Evolutionary conservation across 2,797 vertebrate genomes (phyloP).

Genomic region (Arrhamphus sclerolepis): DNA sequence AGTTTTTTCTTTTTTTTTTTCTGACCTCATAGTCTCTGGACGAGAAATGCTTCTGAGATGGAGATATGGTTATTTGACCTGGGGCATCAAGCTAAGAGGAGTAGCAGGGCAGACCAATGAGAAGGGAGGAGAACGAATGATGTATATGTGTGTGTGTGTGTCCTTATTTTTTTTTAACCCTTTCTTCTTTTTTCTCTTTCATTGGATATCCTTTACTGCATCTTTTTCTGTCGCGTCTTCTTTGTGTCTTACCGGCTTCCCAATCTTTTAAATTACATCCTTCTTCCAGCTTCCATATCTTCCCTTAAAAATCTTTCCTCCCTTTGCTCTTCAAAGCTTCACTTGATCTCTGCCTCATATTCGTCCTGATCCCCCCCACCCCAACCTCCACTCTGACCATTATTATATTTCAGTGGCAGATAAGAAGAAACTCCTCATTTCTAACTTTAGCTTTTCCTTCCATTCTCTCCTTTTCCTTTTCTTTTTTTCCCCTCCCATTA

Average conservation of each 20-base stretch:
- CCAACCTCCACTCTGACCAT: not conserved
- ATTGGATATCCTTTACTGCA: slow-evolving; percentile 34
- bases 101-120: slow-evolving; percentile 63
- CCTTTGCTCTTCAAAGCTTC: slow-evolving; percentile 50
- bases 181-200: slow-evolving; percentile 31
- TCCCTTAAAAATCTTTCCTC: slow-evolving; percentile 41
- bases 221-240: slow-evolving; percentile 33
- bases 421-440: slow-evolving; percentile 23
- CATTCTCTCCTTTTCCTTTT: slow-evolving; percentile 7
- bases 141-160: slow-evolving; percentile 19
- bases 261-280: slow-evolving; percentile 34
- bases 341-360: slow-evolving; percentile 40
- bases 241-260: slow-evolving; percentile 21
- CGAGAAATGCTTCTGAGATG: slow-evolving; percentile 71
- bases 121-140: slow-evolving; percentile 29
- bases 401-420: slow-evolving; percentile 45
- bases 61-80: slow-evolving; percentile 76
- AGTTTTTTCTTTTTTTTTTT: slow-evolving; percentile 17
- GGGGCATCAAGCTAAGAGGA: slow-evolving; percentile 65
- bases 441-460: slow-evolving; percentile 3
- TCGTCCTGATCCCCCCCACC: slow-evolving; percentile 24
- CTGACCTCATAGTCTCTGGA: slow-evolving; percentile 38
- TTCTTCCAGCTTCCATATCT: slow-evolving; percentile 39
- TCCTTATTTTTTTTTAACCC: slow-evolving; percentile 49
- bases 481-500: slow-evolving; percentile 10